Base-by-base conservation (phyloP, 2,888 invertebrate genomes). In the Drosophila niveifrons region DNA sequence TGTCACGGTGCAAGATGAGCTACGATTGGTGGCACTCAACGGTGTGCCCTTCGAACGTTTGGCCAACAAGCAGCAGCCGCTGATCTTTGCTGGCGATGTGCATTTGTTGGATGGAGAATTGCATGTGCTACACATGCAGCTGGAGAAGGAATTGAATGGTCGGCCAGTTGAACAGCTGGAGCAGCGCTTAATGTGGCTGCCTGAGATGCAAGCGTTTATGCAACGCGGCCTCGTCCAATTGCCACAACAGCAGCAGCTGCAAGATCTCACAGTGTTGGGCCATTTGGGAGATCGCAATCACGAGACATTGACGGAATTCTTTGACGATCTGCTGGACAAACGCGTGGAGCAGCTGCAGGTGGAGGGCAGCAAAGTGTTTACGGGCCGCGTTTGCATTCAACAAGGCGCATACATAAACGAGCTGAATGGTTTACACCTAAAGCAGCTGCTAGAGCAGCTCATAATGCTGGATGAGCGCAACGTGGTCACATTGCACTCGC, bases 1-100 rank as follows among this genome's bases (percentile, higher is more conserved):
- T 1, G 80, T 94, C 0, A 80, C 70, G 11, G 92, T 93, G 0
- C n/a, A 58, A 0, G 75, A 75, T 2, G 74, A 91, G 3, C 78
- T 93, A 1, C 85, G 91, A 52, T 77, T 92, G 1, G 72, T 90
- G 15, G 90, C 90, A 13, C 66, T 94, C 0, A 94, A 94, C 70
- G 89, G 91, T 6, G 79, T 93, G 2, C 80, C 86, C 11, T 76
- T 93, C 9, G 75, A 84, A 7, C 75, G 90, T 53, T 88, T 94
- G 50, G 90, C 94, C 17, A 92, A 92, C 1, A 93, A 91, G 39
- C 64, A 75, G 11, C 72, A 64, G 0, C 66, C 77, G 0, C 64
- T 79, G 2, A 59, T 67, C 8, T 86, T 92, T 9, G 36, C 66
- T 0, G 90, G 90, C 3, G 70, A 82, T 18, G 11, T 92, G 1